Evolutionary conservation across 2,888 invertebrate species (phyloP), one percentile per base, ranked within the genome.

Genomic region (Bugulina stolonifera): DNA sequence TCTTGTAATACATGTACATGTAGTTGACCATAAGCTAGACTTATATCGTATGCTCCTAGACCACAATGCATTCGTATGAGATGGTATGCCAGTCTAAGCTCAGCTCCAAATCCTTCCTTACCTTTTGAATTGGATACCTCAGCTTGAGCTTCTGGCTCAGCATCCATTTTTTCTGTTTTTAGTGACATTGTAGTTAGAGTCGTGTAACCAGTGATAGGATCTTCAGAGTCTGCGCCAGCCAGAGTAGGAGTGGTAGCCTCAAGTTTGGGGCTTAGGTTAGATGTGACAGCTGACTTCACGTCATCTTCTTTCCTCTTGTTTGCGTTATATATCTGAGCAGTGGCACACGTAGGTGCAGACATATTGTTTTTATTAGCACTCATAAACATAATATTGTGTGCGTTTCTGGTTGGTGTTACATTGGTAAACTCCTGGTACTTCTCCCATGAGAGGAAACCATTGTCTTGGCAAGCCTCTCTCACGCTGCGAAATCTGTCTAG

Each of bases 381-480:
- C 5, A 14, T 32, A 64, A 64, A 64, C 32, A 64, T 32, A 25
- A 32, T 14, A n/a, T 27, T 64, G 25, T 27, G 34, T 27, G 32
- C 5, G n/a, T 27, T 57, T 64, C 64, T 27, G 64, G 10, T 18
- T 32, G 64, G 64, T 64, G 64, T 64, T 14, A 32, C 27, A 32
- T 27, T 64, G 2, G 64, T 64, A 32, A 64, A 64, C 32, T 64
- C 64, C n/a, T 64, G 64, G 34, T 64, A 64, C 64, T 64, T 64
- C 34, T 64, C 32, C 64, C 64, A 64, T 32, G 64, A 14, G 2
- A 64, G 18, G n/a, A 29, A 64, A 64, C 64, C 64, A 32, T 64
- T 34, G n/a, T 64, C 34, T 18, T 64, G 64, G 64, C 18, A 64
- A 25, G 64, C 2, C 32, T 64, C 64, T 14, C 64, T 27, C 2